Percentiles rank a stretch among this genome's conserved stretches.
These are phyloP conservation scores for Empis stercorea DNA, from an alignment of 2,888 invertebrate species.

Conservation along the genomic window DNA sequence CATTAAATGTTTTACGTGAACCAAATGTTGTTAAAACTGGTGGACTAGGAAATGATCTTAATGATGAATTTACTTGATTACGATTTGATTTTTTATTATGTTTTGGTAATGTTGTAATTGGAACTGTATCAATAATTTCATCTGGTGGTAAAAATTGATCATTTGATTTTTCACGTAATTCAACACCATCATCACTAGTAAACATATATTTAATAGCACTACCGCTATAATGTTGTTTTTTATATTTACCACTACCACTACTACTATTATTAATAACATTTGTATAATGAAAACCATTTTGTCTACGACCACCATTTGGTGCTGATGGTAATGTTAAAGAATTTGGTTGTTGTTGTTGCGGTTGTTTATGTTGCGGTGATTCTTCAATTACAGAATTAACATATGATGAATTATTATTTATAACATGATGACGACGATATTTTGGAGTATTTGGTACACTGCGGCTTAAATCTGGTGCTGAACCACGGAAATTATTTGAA, in stretches of 20 bases:
- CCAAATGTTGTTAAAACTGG: constrained; percentile 23
- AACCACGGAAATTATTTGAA: constrained; percentile 28
- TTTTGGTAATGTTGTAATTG: not conserved
- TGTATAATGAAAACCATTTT: too few relatives aligned
- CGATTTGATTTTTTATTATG: not conserved
- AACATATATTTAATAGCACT: constrained; percentile 9
- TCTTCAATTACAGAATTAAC: constrained; percentile 12
- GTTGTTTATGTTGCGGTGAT: constrained; percentile 13
- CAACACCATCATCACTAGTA: constrained; percentile 5
- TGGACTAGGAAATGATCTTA: constrained; percentile 6
- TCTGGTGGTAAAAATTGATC: constrained; percentile 4
- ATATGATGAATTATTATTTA: constrained; percentile 6
- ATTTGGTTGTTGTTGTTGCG: not conserved
- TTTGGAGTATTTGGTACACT: constrained; percentile 32
- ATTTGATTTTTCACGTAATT: constrained; percentile 12
- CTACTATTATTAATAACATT: too few relatives aligned
- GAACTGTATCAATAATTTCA: too few relatives aligned
- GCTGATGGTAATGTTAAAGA: constrained; percentile 1
- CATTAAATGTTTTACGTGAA: too few relatives aligned
- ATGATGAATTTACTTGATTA: not conserved
- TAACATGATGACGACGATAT: constrained; percentile 15
- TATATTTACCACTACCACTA: not conserved
- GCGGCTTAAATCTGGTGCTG: constrained; percentile 33
- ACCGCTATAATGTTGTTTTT: constrained; percentile 5
- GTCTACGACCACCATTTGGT: not conserved